These are phyloP conservation scores for Branchipolynoe longqiensis DNA, from an alignment of 2,888 invertebrate genomes.

Conservation along the genomic window DNA sequence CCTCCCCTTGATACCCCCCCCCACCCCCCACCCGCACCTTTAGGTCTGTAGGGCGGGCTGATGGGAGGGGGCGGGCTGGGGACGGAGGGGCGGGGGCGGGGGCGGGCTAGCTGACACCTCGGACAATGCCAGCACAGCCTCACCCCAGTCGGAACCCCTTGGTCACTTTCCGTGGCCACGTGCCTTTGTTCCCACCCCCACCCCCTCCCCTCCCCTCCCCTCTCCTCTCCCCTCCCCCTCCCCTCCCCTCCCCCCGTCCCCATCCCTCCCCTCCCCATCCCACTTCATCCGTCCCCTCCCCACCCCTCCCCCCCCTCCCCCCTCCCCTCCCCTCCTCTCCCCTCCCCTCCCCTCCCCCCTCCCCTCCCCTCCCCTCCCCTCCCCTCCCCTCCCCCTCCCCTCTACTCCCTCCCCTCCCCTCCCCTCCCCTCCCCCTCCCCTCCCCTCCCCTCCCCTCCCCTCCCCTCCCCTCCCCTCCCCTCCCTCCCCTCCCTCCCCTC, in stretches of 20 bases:
- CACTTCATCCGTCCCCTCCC: background rate
- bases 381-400: background rate
- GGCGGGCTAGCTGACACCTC: conserved; percentile 8
- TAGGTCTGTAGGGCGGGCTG: no score
- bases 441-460: background rate
- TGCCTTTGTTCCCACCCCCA: conserved; percentile 29
- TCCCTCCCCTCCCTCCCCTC: no score
- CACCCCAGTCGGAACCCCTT: background rate
- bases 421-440: no score
- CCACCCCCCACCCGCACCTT: no score
- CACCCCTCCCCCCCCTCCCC: background rate
- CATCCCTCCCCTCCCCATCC: background rate
- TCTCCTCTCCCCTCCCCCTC: background rate
- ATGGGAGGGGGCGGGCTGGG: no score
- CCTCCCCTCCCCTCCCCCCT: background rate
- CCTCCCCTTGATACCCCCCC: conserved; percentile 15
- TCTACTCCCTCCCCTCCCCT: no score
- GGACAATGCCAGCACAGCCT: conserved; percentile 3
- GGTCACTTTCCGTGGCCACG: conserved; percentile 53
- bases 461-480: background rate
- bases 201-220: no score
- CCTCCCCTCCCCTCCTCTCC: background rate
- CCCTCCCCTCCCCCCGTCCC: background rate
- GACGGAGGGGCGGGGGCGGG: no score
- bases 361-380: background rate